phyloP scores from a whole-genome alignment of 35 echinoderm and acorn worm species.

The Lytechinus variegatus region DNA sequence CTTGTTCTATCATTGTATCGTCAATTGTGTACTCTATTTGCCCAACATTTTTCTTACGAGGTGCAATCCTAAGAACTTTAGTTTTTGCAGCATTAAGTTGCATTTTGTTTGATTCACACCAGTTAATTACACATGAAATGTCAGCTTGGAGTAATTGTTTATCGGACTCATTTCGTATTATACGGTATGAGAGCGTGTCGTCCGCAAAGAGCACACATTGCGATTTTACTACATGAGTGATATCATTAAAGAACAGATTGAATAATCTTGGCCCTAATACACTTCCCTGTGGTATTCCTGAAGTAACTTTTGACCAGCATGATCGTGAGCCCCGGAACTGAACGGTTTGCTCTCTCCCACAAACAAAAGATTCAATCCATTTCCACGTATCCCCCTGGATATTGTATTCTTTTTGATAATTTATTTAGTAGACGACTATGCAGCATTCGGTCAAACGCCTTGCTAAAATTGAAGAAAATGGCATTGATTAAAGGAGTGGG shows the following conservation, averaged over 20 bases:
- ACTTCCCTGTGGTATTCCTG: slow-evolving; percentile 44
- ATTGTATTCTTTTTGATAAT: slow-evolving; percentile 3
- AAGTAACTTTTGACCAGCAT: slow-evolving; percentile 9
- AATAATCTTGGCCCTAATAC: slow-evolving; percentile 43
- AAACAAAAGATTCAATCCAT: neutral
- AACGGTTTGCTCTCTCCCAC: neutral
- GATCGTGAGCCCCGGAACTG: neutral
- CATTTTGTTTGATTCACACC: too few species aligned
- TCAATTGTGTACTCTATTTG: too few species aligned
- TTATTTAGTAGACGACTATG: too few species aligned
- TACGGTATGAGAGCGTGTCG: slow-evolving; percentile 41
- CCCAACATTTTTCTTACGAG: too few species aligned
- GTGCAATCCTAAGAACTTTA: too few species aligned
- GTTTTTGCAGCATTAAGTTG: too few species aligned
- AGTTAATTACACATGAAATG: neutral
- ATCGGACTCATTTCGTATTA: neutral
- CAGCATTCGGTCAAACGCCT: too few species aligned
- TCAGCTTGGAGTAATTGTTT: neutral
- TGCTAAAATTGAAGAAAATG: too few species aligned
- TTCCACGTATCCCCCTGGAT: slow-evolving; percentile 8
- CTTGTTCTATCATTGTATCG: too few species aligned
- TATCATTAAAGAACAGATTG: slow-evolving; percentile 53
- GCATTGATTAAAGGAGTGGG: too few species aligned
- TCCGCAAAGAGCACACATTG: slow-evolving; percentile 47
- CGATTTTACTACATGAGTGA: slow-evolving; percentile 4